Percentiles rank a stretch among this genome's conserved stretches.
Conservation (phyloP, 1,140 invertebrate genomes). For the Megalopta genalis region DNA sequence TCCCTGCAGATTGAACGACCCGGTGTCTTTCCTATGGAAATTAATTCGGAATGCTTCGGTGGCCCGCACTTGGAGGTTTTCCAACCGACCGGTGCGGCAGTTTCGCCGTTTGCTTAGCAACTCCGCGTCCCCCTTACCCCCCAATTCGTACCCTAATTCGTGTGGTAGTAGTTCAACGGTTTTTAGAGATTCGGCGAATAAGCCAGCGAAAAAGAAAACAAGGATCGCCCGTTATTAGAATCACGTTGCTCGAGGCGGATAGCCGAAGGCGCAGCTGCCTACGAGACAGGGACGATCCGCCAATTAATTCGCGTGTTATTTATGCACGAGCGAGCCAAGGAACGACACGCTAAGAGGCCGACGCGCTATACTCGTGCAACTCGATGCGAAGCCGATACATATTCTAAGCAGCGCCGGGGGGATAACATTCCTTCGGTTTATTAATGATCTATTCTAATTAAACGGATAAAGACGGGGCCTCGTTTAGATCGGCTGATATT, state of each 20-base stretch:
- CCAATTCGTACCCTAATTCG: no score
- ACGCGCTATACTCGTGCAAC: constrained; percentile 37
- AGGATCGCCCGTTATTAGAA: constrained; percentile 24
- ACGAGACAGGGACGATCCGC: constrained; percentile 50
- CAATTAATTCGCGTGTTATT: constrained; percentile 66
- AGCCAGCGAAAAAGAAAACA: no score
- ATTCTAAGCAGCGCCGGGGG: constrained; percentile 23
- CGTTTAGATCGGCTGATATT: neutral
- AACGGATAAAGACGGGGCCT: constrained; percentile 11
- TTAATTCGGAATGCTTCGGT: constrained; percentile 58
- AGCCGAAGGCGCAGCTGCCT: constrained; percentile 45
- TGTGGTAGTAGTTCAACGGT: no score
- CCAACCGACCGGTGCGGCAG: neutral
- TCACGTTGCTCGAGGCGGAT: constrained; percentile 12
- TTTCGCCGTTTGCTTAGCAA: constrained; percentile 3
- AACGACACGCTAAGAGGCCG: constrained; percentile 59
- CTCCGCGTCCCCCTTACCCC: no score
- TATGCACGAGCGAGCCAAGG: constrained; percentile 54
- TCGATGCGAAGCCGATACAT: constrained; percentile 31
- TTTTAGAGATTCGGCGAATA: no score
- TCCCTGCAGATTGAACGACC: constrained; percentile 54
- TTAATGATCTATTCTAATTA: constrained; percentile 33
- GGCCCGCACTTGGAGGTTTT: constrained; percentile 65
- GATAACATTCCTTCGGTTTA: constrained; percentile 21
- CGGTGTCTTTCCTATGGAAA: constrained; percentile 68